Evolutionary conservation across 2,113 vertebrate species (phyloP), one percentile per base, ranked within the genome.

Genomic region (Conger conger): DNA sequence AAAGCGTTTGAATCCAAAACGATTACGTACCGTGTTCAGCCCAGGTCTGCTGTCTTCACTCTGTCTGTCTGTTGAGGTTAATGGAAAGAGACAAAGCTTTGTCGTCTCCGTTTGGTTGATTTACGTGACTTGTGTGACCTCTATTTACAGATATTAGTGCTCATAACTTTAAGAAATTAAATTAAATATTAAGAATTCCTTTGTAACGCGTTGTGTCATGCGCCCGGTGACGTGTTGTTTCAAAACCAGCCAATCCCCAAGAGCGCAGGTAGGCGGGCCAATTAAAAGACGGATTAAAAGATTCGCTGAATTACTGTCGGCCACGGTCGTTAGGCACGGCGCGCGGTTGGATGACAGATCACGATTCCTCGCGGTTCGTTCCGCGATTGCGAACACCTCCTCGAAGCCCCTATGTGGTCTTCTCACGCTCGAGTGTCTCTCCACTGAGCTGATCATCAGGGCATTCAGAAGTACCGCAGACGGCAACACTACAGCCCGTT

Each of bases 401-500:
- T 73, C n/a, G 0, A 13, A 3, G 68, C 7, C 20, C 7, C n/a
- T 13, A 33, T 27, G 30, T 11, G 6, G 68, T 33, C 68, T 60
- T 60, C 20, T 33, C 2, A 13, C 6, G 27, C 18, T 27, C 8
- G 57, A 63, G 57, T 13, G 27, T 73, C n/a, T 33, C 13, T 73
- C 27, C 7, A 73, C 9, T 0, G n/a, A n/a, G 68, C 23, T 9
- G 9, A 73, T 11, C 11, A 73, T n/a, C 7, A 73, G 2, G 2
- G 68, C 13, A 1, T 2, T 76, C 45, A 57, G 36, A 35, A 88
- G 92, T 85, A 86, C 86, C 85, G 89, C 76, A 88, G 89, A 91
- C 88, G 84, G 91, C 89, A 90, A 7, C 76, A 86, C 90, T 89
- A 81, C 82, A 84, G 87, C 88, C 86, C 86, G 87, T 87, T 90